Evolutionary conservation across 2,797 vertebrate species (phyloP).

Genomic region (Crocodylus rhombifer): DNA sequence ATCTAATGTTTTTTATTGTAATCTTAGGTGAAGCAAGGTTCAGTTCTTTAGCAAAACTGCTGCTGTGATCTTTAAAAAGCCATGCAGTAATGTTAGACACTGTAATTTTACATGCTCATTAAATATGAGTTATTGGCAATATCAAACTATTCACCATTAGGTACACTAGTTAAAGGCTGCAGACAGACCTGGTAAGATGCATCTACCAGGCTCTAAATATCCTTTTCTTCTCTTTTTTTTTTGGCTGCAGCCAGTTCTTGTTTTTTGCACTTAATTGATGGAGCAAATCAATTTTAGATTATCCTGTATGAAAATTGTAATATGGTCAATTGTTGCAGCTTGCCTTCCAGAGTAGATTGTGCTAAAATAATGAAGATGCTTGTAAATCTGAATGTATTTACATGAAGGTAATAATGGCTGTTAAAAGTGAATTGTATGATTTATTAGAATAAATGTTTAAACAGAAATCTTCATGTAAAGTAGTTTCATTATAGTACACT

Average conservation of each 20-base stretch:
- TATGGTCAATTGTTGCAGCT: constrained; percentile 50
- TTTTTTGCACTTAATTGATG: constrained; percentile 71
- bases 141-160: constrained; percentile 53
- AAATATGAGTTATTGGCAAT: constrained; percentile 49
- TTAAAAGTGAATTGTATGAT: constrained; percentile 22
- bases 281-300: constrained; percentile 62
- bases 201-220: constrained; percentile 57
- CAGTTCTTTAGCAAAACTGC: constrained; percentile 47
- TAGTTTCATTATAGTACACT: constrained; percentile 37
- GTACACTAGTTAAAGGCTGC: constrained; percentile 50
- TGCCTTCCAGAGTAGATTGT: constrained; percentile 71
- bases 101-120: constrained; percentile 48
- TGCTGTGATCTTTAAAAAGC: constrained; percentile 49
- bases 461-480: constrained; percentile 71
- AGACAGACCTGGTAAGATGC: constrained; percentile 15
- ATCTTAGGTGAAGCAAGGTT: constrained; percentile 54
- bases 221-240: constrained; percentile 32
- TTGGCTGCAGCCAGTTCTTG: constrained; percentile 57
- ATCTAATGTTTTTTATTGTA: constrained; percentile 42
- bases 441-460: constrained; percentile 63
- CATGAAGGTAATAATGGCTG: constrained; percentile 58
- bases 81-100: constrained; percentile 61
- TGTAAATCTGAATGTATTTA: constrained; percentile 66
- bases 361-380: constrained; percentile 39
- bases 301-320: constrained; percentile 65